phyloP scores from a whole-genome alignment of 1,140 invertebrate genomes.

The Elymnias hypermnestra region DNA sequence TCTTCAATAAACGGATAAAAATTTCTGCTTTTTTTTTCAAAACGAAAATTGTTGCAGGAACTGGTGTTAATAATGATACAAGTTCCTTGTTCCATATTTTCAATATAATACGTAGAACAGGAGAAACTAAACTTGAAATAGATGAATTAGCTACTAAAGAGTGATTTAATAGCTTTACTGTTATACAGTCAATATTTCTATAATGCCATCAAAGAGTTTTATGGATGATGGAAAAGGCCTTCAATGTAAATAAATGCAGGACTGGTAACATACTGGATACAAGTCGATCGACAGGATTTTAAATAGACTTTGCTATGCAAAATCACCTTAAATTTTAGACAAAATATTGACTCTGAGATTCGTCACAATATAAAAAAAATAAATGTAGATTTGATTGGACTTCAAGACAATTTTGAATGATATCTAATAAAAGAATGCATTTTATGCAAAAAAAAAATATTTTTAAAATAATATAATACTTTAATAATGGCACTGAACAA shows the following conservation, averaged over 20 bases:
- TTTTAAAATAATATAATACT: conserved; percentile 69
- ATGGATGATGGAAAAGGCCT: conserved; percentile 5
- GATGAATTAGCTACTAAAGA: no score
- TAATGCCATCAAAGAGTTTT: conserved; percentile 16
- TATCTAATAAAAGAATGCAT: conserved; percentile 58
- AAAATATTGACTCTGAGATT: conserved; percentile 54
- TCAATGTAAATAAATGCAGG: conserved; percentile 9
- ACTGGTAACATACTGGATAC: conserved; percentile 43
- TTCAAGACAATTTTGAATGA: conserved; percentile 34
- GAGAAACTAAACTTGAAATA: no score
- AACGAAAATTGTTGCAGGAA: no score
- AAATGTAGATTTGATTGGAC: conserved; percentile 29
- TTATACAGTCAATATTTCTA: conserved; percentile 16
- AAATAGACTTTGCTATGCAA: conserved; percentile 58
- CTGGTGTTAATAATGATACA: no score
- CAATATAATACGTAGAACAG: no score
- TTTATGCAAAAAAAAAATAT: conserved; percentile 53
- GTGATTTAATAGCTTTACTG: no score
- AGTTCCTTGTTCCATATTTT: no score
- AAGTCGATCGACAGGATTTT: conserved; percentile 29
- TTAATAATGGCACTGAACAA: conserved; percentile 67
- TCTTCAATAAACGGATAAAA: no score
- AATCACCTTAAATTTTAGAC: conserved; percentile 30
- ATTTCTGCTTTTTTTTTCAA: no score
- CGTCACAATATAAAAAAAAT: conserved; percentile 46